phyloP scores from a whole-genome alignment of 2,797 vertebrate genomes.

The Typhlichthys subterraneus region DNA sequence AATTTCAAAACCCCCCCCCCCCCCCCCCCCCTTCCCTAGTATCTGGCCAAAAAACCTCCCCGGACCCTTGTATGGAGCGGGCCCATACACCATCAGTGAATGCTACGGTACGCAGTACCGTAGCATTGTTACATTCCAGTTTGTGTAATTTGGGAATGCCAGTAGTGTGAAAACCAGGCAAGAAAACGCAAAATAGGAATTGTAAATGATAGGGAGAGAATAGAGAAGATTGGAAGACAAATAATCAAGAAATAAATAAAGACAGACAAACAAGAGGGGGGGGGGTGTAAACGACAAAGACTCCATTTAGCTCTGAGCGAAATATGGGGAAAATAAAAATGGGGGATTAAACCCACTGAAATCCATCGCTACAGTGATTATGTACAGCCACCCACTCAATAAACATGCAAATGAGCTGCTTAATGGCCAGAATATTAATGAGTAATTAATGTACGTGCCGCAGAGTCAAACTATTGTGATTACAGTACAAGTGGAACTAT shows the following conservation, averaged over 20 bases:
- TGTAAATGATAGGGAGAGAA: too few relatives aligned
- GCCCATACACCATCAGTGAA: slow-evolving; percentile 62
- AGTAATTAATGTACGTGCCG: slow-evolving; percentile 71
- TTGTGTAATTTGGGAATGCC: slow-evolving; percentile 60
- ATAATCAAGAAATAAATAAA: background rate
- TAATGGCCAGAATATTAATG: slow-evolving; percentile 69
- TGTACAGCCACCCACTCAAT: slow-evolving; percentile 55
- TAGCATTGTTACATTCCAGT: slow-evolving; percentile 71
- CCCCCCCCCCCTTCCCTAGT: background rate
- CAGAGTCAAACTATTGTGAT: slow-evolving; percentile 59
- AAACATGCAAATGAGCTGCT: slow-evolving; percentile 71
- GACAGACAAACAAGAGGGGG: background rate
- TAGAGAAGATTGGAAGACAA: background rate
- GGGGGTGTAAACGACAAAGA: background rate
- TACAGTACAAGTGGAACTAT: slow-evolving; percentile 42
- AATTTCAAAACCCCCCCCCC: too few relatives aligned
- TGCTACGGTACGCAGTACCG: slow-evolving; percentile 79
- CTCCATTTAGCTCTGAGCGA: too few relatives aligned
- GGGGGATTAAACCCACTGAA: slow-evolving; percentile 44
- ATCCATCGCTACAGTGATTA: slow-evolving; percentile 42
- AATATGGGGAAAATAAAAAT: slow-evolving; percentile 5
- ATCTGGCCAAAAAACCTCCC: slow-evolving; percentile 13
- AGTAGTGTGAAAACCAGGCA: too few relatives aligned
- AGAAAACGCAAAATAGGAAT: background rate
- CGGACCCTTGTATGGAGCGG: slow-evolving; percentile 56